A percentile compares a stretch with the other conserved stretches of the same genome.
phyloP scores from a whole-genome alignment of 2,888 invertebrate species.

The Drosophila mimica region DNA sequence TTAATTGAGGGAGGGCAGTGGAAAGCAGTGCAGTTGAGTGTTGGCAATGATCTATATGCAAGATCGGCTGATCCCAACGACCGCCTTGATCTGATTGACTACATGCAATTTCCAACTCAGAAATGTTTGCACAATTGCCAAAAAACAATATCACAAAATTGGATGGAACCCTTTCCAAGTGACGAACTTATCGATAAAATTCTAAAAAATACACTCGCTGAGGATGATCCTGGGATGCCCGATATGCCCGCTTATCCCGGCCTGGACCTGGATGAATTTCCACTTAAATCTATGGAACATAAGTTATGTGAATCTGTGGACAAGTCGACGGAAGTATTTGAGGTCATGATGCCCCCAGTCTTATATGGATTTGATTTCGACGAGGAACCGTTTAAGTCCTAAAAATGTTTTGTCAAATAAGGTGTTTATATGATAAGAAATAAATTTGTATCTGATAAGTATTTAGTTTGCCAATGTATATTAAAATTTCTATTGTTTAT shows the following conservation, averaged over 20 bases:
- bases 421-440: background rate
- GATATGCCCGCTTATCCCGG: constrained; percentile 1
- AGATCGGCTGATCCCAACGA: constrained; percentile 10
- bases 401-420: background rate
- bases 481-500: constrained; percentile 2
- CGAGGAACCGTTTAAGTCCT: background rate
- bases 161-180: constrained; percentile 17
- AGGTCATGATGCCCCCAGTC: constrained; percentile 1
- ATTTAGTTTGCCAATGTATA: background rate
- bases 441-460: background rate
- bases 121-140: constrained; percentile 42
- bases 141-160: constrained; percentile 6
- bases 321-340: background rate
- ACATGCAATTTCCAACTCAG: constrained; percentile 44
- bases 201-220: constrained; percentile 1
- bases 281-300: background rate
- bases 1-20: background rate
- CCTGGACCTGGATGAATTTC: constrained; percentile 6
- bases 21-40: background rate
- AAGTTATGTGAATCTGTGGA: background rate
- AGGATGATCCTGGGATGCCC: constrained; percentile 1
- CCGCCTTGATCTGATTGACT: constrained; percentile 37
- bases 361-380: constrained; percentile 7
- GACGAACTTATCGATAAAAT: constrained; percentile 29
- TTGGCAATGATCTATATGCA: constrained; percentile 15